phyloP scores from a whole-genome alignment of 2,797 vertebrate genomes.

The Phoxinus dragarum region DNA sequence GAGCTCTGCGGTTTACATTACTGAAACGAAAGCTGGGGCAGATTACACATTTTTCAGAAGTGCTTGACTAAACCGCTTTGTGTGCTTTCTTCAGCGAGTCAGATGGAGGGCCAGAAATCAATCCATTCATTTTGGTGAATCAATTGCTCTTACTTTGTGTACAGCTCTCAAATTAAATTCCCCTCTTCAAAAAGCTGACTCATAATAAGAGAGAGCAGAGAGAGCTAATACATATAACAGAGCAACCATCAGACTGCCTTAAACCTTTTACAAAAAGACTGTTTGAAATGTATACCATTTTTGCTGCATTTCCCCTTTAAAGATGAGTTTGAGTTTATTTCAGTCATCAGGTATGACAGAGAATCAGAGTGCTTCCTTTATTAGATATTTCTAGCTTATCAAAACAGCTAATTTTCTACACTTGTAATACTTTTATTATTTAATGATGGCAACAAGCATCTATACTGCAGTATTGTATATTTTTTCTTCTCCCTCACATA shows the following conservation, averaged over 20 bases:
- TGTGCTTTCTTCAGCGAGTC: constrained; percentile 37
- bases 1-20: constrained; percentile 48
- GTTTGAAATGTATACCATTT: background rate
- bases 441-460: background rate
- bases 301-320: background rate
- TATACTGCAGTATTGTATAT: background rate
- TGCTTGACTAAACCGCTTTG: constrained; percentile 57
- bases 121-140: constrained; percentile 33
- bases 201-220: background rate
- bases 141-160: constrained; percentile 44
- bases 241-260: background rate
- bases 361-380: background rate
- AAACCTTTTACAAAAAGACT: background rate
- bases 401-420: constrained; percentile 46
- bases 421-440: constrained; percentile 19
- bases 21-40: constrained; percentile 55
- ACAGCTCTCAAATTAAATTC: background rate
- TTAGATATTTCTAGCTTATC: constrained; percentile 37
- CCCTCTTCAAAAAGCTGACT: background rate
- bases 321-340: background rate
- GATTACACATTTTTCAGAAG: constrained; percentile 62
- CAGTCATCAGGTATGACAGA: background rate
- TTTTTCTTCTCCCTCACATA: background rate
- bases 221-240: background rate
- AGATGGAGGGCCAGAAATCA: constrained; percentile 31